These are phyloP conservation scores for Episyrphus balteatus DNA, from an alignment of 1,140 invertebrate species.

Conservation along the genomic window DNA sequence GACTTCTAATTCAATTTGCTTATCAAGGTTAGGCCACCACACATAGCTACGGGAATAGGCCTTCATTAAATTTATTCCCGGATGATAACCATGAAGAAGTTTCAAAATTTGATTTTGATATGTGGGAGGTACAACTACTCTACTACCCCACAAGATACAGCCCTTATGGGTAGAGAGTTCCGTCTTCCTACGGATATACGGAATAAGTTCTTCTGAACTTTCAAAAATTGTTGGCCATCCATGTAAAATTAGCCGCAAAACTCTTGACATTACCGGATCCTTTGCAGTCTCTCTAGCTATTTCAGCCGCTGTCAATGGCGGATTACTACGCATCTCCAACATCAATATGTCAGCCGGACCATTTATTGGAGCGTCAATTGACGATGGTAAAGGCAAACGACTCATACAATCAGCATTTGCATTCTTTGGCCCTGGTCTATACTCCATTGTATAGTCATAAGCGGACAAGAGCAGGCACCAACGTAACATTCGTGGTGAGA, in stretches of 20 bases:
- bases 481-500: slow-evolving; percentile 1
- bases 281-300: neutral
- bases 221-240: neutral
- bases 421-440: slow-evolving; percentile 1
- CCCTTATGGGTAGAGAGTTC: too few relatives aligned
- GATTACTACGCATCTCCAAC: neutral
- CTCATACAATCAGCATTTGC: neutral
- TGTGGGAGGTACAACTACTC: too few relatives aligned
- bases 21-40: too few relatives aligned
- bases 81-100: too few relatives aligned
- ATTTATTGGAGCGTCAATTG: neutral
- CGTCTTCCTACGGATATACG: too few relatives aligned
- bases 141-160: too few relatives aligned
- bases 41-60: too few relatives aligned
- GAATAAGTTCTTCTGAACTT: too few relatives aligned
- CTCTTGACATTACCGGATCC: neutral
- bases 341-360: neutral
- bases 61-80: too few relatives aligned
- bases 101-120: too few relatives aligned
- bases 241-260: neutral
- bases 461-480: neutral
- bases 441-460: neutral
- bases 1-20: too few relatives aligned
- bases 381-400: neutral
- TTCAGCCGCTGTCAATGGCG: neutral